These are phyloP conservation scores for Lithophane ornitopus DNA, from an alignment of 2,888 invertebrate genomes.

Conservation along the genomic window DNA sequence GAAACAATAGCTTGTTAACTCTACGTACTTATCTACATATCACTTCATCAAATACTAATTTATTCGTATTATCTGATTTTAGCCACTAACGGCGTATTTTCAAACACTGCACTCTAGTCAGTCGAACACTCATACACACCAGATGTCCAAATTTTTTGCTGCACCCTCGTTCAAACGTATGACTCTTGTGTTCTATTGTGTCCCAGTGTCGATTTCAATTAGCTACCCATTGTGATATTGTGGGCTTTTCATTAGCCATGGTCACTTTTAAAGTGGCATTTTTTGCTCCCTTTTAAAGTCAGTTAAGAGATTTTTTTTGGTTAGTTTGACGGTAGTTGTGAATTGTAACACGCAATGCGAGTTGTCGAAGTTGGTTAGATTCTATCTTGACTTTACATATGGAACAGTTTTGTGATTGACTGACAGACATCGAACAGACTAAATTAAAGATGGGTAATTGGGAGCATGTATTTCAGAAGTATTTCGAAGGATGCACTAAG, in stretches of 20 bases:
- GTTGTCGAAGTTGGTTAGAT: background rate
- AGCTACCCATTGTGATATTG: constrained; percentile 74
- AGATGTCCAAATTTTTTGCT: constrained; percentile 80
- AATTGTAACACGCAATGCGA: constrained; percentile 43
- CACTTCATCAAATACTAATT: background rate
- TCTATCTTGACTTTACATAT: background rate
- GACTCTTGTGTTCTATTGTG: constrained; percentile 62
- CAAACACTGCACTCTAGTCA: constrained; percentile 44
- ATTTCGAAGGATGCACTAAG: background rate
- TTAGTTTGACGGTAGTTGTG: constrained; percentile 32
- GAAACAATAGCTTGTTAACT: background rate
- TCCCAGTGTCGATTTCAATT: constrained; percentile 83
- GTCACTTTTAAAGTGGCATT: constrained; percentile 55
- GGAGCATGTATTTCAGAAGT: background rate
- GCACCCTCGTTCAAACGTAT: constrained; percentile 46
- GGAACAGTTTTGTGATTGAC: background rate
- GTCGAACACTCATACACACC: constrained; percentile 61
- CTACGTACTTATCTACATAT: background rate
- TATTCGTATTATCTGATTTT: background rate
- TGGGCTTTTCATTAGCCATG: constrained; percentile 60
- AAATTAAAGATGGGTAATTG: background rate
- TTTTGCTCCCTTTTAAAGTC: constrained; percentile 41
- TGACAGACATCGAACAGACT: background rate
- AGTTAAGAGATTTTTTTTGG: constrained; percentile 35
- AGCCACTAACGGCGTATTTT: background rate